Base-by-base conservation (phyloP, 92 coral and sea anemone species). In the Porites rus region DNA sequence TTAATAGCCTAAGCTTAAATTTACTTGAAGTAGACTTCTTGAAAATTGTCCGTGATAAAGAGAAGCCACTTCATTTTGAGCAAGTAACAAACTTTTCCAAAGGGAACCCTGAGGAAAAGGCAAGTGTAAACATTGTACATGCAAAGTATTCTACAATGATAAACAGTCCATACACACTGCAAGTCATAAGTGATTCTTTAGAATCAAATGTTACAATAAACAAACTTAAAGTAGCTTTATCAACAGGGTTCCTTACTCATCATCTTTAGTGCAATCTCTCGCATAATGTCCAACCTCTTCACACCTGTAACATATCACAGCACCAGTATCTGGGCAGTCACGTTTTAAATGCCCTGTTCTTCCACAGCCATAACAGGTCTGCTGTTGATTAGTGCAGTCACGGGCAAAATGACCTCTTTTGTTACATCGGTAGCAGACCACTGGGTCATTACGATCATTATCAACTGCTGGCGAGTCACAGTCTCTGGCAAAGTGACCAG, bases 401-500 rank as follows among this genome's bases (percentile, higher is more conserved):
- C 96, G 96, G 71, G 95, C 94, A 68, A 90, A 79, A 75, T 97
- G 99, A 16, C 97, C 99, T 53, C 76, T 71, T 69, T 92, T 78
- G n/a, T 86, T 83, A 82, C 99, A 97, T 2, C 75, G 54, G 86
- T 95, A 97, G 80, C 99, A 97, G 71, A 88, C 68, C 18, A 87
- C 89, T 11, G 53, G 84, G n/a, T 21, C 70, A 65, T 60, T 72
- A 3, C 46, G 46, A 38, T 38, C 46, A 38, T 38, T 38, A 73
- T 58, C 90, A 84, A 80, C 94, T 22, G 84, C 77, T 10, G 59
- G 91, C 6, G 80, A 78, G 60, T 90, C 83, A 72, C 99, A 97
- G 9, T 97, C 95, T 25, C 98, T 96, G 24, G 98, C 97, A 88
- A 85, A 92, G 82, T 96, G 98, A 63, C 98, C 98, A 51, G 85